These are phyloP conservation scores for Neostethus bicornis DNA, from an alignment of 2,797 vertebrate genomes.

Conservation along the genomic window DNA sequence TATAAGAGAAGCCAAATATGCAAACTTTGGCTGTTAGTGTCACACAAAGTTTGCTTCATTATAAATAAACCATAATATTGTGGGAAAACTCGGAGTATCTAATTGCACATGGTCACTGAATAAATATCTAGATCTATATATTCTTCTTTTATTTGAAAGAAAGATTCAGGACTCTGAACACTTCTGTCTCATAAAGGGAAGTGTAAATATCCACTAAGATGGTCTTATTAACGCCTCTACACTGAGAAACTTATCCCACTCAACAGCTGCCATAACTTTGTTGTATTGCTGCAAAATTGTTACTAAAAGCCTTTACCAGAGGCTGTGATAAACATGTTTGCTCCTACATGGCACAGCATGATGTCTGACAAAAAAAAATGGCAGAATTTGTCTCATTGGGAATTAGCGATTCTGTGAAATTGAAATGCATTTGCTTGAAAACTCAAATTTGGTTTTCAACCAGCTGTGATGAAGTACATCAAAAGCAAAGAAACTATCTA, in stretches of 20 bases:
- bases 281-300: constrained; percentile 1
- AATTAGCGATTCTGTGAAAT: constrained; percentile 37
- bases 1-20: too few relatives aligned
- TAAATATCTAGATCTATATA: too few relatives aligned
- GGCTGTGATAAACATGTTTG: constrained; percentile 19
- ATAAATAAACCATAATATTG: too few relatives aligned
- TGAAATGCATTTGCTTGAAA: constrained; percentile 46
- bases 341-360: constrained; percentile 9
- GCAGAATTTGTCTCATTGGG: constrained; percentile 35
- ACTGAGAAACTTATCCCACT: background rate
- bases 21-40: too few relatives aligned
- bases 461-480: constrained; percentile 53
- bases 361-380: constrained; percentile 28
- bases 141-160: too few relatives aligned
- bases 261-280: constrained; percentile 5
- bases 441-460: constrained; percentile 43
- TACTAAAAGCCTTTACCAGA: constrained; percentile 5
- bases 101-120: too few relatives aligned
- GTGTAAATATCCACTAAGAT: background rate
- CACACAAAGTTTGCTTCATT: too few relatives aligned
- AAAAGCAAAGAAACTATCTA: constrained; percentile 52
- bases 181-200: too few relatives aligned
- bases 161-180: too few relatives aligned
- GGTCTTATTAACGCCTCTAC: background rate
- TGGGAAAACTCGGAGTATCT: too few relatives aligned